Percentiles rank a stretch among this genome's conserved stretches.
Conservation (phyloP, 2,113 vertebrate species). For the Dipodomys spectabilis region DNA sequence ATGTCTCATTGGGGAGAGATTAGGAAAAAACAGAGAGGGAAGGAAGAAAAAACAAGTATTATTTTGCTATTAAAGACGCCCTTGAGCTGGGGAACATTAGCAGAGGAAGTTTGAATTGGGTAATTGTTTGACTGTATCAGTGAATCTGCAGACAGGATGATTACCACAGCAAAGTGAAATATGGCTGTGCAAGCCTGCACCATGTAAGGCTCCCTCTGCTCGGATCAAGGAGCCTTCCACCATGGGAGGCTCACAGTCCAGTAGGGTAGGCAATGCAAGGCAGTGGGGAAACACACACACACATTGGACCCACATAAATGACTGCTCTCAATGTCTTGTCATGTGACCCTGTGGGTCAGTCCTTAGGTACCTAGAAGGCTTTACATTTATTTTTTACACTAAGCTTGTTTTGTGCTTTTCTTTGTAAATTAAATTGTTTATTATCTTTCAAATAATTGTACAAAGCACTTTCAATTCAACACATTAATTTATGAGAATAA, state of each 20-base stretch:
- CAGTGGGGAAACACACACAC: not conserved
- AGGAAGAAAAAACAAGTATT: conserved; percentile 80
- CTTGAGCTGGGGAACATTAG: conserved; percentile 76
- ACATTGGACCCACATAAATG: not conserved
- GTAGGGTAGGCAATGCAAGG: not conserved
- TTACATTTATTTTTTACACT: not conserved
- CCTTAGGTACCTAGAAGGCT: not conserved
- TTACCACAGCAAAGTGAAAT: not conserved
- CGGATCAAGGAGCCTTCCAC: fast-evolving
- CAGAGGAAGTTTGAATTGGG: conserved; percentile 65
- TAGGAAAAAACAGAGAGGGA: conserved; percentile 82
- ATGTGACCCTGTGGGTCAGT: not conserved
- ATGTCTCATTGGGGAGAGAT: conserved; percentile 87
- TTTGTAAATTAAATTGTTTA: not conserved
- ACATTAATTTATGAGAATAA: not conserved
- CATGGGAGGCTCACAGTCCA: not conserved
- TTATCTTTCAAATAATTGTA: too few relatives aligned
- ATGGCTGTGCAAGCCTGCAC: fast-evolving
- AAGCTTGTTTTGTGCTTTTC: not conserved
- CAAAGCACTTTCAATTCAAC: too few relatives aligned
- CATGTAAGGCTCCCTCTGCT: fast-evolving
- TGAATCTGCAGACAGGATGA: not conserved
- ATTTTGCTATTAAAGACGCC: conserved; percentile 84
- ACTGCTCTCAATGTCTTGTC: not conserved
- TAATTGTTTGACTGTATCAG: not conserved